Base-by-base conservation (phyloP, 2,797 vertebrate species). In the Euthynnus affinis region DNA sequence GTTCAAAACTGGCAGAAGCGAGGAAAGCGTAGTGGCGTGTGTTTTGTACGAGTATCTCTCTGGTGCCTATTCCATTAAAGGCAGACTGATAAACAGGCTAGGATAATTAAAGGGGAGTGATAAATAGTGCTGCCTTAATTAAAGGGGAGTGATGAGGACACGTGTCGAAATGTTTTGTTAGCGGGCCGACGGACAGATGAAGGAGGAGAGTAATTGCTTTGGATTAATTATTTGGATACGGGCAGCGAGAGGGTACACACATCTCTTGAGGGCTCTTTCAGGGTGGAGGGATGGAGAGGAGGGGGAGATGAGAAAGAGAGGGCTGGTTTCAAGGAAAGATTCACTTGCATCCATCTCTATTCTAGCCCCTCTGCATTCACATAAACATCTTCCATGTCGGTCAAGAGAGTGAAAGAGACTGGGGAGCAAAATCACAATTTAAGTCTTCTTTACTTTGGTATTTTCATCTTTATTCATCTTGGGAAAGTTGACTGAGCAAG, bases 141-240 rank as follows among this genome's bases (percentile, higher is more conserved):
- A 95, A 95, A 95, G 95, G 94, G 93, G 94, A 95, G 93, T 95
- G 95, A 96, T 95, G 95, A 95, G 94, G 95, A 96, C 95, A 95
- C 93, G 95, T 95, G 95, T 96, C 93, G 95, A 95, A 95, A 94
- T 96, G 94, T 96, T 95, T 96, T 96, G 94, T 95, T 96, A 94
- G 93, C 94, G 91, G 91, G 91, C 90, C 87, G 91, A 95, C 93
- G 93, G 94, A 94, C 93, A 94, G 94, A 96, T 95, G 94, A 95
- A 96, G 95, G 92, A 94, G 89, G 93, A 94, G 94, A 95, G 94
- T 96, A 96, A 96, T 96, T 96, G 95, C 95, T 95, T 94, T 94
- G 95, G 95, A 96, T 95, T 96, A 95, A 96, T 95, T 96, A 95
- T 95, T 96, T 95, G 94, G 94, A 95, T 95, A 94, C 85, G 88